A percentile compares a stretch with the other conserved stretches of the same genome.
phyloP scores from a whole-genome alignment of 2,888 invertebrate species.

The Drosophila anceps region DNA sequence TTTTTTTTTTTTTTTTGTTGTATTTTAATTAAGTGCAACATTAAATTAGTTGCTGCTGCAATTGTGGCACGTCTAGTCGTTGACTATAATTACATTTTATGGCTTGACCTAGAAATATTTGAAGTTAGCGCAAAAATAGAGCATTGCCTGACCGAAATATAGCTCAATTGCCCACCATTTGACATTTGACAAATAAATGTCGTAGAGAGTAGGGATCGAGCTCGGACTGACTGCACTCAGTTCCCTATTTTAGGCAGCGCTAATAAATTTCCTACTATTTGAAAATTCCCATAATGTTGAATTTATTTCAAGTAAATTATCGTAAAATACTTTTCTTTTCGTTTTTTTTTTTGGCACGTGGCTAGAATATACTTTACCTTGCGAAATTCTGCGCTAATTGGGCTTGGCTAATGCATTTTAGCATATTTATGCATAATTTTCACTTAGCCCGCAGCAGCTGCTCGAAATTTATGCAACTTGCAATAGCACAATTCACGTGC shows the following conservation, averaged over 20 bases:
- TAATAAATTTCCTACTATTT: not conserved
- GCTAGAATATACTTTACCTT: not conserved
- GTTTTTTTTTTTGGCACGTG: conserved; percentile 39
- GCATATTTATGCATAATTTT: conserved; percentile 45
- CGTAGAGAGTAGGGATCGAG: not conserved
- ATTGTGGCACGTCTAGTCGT: conserved; percentile 44
- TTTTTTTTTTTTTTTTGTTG: conserved; percentile 16
- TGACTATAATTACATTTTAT: conserved; percentile 69
- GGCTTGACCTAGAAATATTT: conserved; percentile 79
- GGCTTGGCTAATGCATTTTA: conserved; percentile 28
- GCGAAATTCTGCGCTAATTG: conserved; percentile 27
- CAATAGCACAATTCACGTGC: conserved; percentile 73
- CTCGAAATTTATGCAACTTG: conserved; percentile 50
- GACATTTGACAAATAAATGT: conserved; percentile 17
- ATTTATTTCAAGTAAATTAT: not conserved
- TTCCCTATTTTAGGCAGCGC: not conserved
- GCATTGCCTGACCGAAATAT: conserved; percentile 31
- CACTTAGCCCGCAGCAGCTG: conserved; percentile 48
- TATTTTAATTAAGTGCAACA: conserved; percentile 82
- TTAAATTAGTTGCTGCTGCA: conserved; percentile 72
- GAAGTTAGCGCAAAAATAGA: conserved; percentile 31
- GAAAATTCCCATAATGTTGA: not conserved
- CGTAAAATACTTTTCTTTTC: no score
- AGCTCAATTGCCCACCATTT: conserved; percentile 19
- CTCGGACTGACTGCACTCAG: not conserved